Evolutionary conservation across 1,140 invertebrate species (phyloP), one percentile per base, ranked within the genome.

Genomic region (Bombus affinis): DNA sequence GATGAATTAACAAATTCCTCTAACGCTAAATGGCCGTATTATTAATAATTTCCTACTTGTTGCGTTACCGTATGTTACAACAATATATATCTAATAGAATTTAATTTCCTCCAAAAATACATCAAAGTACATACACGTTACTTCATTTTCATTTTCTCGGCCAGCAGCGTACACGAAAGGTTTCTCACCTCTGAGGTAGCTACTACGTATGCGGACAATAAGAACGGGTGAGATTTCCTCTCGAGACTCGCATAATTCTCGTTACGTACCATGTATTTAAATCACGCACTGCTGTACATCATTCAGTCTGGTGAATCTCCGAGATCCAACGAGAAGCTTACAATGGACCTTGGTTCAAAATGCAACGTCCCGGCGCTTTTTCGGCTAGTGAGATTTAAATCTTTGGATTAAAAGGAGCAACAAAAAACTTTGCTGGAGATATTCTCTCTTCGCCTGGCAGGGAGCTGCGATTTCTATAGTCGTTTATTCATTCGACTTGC

Each of bases 321-420:
- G 39, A 18, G 65, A 35, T 66, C 37, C 71, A 44, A 32, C 37
- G 35, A 57, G n/a, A 22, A 73, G 37, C 37, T 68, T 68, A 66
- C 62, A 77, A 70, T 35, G 47, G 47, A 65, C 39, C 57, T 62
- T 32, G 32, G 59, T 76, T 75, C 35, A 10, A n/a, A 76, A 57
- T n/a, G 76, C 59, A 37, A 47, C 15, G 32, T 15, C n/a, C n/a
- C 8, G 65, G n/a, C 15, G 32, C n/a, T 57, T 76, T 78, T 59
- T 53, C n/a, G 18, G 62, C n/a, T 3, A 53, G 3, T 2, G 75
- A 79, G 65, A 79, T 72, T 77, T 84, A 84, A 78, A 84, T 84
- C 82, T 84, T 79, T 44, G 75, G 66, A 84, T 84, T 84, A 84
- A 71, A 84, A 84, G 82, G 82, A 78, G 32, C 74, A 65, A 35